phyloP scores from a whole-genome alignment of 92 coral and sea anemone species.

The Parazoanthus atlanticus region DNA sequence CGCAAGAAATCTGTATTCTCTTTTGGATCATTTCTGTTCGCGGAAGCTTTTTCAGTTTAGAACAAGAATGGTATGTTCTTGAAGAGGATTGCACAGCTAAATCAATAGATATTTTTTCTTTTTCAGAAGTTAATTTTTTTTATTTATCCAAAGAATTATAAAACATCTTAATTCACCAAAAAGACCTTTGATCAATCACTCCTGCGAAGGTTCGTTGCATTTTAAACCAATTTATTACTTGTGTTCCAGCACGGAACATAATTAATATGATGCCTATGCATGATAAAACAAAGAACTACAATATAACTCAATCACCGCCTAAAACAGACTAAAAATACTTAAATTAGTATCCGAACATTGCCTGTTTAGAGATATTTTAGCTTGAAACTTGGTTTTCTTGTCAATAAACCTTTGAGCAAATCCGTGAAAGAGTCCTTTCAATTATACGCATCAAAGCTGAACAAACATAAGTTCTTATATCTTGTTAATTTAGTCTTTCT shows the following conservation, averaged over 20 bases:
- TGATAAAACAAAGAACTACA: not conserved
- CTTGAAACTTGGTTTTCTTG: not conserved
- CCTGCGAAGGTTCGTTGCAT: not conserved
- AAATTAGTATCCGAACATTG: not conserved
- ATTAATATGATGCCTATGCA: no score
- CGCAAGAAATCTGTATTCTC: no score
- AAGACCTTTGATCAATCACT: not conserved
- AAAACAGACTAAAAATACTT: no score
- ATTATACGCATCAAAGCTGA: not conserved
- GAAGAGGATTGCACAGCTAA: no score
- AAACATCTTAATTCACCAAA: not conserved
- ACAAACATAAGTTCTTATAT: no score
- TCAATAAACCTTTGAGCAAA: not conserved
- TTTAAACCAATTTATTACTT: not conserved
- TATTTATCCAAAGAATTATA: not conserved
- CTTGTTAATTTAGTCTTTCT: not conserved
- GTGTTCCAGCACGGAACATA: not conserved
- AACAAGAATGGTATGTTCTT: no score
- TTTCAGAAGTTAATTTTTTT: no score
- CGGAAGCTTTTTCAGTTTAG: no score
- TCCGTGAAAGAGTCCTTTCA: not conserved
- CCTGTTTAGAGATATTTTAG: not conserved
- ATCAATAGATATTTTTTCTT: not conserved
- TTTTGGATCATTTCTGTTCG: no score
- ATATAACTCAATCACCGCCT: not conserved